Conservation (phyloP, 2,113 vertebrate genomes). For the Chaetura pelagica region DNA sequence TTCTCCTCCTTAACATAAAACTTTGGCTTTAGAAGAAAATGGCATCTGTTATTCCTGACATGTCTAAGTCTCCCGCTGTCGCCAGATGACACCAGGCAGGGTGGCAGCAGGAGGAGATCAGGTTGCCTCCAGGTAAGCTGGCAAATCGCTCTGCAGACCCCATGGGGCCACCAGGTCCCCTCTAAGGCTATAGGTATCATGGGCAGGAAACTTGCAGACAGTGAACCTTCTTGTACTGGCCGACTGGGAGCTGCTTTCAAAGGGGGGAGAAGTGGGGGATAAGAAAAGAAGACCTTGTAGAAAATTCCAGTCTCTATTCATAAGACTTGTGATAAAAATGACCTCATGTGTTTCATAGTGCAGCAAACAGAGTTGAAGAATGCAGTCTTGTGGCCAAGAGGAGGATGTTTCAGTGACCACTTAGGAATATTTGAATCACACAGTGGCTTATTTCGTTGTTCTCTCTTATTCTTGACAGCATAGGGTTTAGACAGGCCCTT, state of each 20-base stretch:
- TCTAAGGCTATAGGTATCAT: slow-evolving; percentile 15
- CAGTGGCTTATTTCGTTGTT: not conserved
- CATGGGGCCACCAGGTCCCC: not conserved
- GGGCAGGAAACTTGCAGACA: slow-evolving; percentile 36
- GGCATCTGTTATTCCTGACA: not conserved
- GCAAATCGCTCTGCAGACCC: not conserved
- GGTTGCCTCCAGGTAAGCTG: slow-evolving; percentile 30
- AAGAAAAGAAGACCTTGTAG: slow-evolving; percentile 65
- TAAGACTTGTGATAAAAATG: slow-evolving; percentile 50
- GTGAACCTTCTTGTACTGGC: slow-evolving; percentile 30
- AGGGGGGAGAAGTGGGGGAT: not conserved
- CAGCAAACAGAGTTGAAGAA: slow-evolving; percentile 43
- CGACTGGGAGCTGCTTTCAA: not conserved
- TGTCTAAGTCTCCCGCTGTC: not conserved
- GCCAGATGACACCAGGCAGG: slow-evolving; percentile 1
- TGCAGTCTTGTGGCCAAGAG: slow-evolving; percentile 8
- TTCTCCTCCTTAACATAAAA: slow-evolving; percentile 36
- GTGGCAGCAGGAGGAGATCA: slow-evolving; percentile 31
- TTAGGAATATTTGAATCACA: slow-evolving; percentile 51
- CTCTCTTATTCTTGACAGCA: not conserved
- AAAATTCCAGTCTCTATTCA: slow-evolving; percentile 53
- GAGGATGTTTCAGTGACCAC: slow-evolving; percentile 12
- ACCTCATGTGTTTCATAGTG: slow-evolving; percentile 43
- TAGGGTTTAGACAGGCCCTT: not conserved
- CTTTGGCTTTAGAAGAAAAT: slow-evolving; percentile 16